Conservation (phyloP, 2,888 invertebrate species). For the Orgyia antiqua region DNA sequence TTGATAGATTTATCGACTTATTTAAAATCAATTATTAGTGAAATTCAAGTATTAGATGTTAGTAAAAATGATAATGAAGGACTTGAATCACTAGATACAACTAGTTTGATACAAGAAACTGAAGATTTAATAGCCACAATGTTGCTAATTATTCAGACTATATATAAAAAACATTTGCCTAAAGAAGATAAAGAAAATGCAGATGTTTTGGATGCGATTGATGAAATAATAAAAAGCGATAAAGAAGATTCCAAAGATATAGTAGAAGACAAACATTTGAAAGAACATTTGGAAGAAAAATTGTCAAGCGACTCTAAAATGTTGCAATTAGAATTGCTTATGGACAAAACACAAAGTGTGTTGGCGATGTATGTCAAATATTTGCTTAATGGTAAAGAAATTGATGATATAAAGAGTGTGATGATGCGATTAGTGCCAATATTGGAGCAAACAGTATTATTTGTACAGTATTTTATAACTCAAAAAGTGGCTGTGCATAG, state of each 20-base stretch:
- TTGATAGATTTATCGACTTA: slow-evolving; percentile 41
- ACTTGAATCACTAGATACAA: slow-evolving; percentile 17
- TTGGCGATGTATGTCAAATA: slow-evolving; percentile 60
- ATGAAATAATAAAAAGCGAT: slow-evolving; percentile 52
- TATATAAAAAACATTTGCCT: slow-evolving; percentile 64
- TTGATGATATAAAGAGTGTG: slow-evolving; percentile 43
- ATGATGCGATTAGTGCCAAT: slow-evolving; percentile 80
- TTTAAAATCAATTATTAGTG: slow-evolving; percentile 34
- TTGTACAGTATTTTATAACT: slow-evolving; percentile 88
- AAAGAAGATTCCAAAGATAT: slow-evolving; percentile 69
- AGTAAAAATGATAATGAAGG: slow-evolving; percentile 20
- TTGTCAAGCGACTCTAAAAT: slow-evolving; percentile 79
- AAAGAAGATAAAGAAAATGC: slow-evolving; percentile 34
- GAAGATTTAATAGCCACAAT: slow-evolving; percentile 59
- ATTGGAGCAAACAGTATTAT: slow-evolving; percentile 85
- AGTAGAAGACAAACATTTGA: slow-evolving; percentile 81
- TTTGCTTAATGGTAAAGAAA: slow-evolving; percentile 36
- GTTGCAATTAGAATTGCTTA: slow-evolving; percentile 74
- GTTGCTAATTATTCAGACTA: slow-evolving; percentile 50
- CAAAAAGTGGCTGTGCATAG: slow-evolving; percentile 88
- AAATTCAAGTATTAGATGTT: slow-evolving; percentile 40
- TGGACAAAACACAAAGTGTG: slow-evolving; percentile 56
- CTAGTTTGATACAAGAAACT: slow-evolving; percentile 36
- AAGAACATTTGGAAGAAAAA: slow-evolving; percentile 80
- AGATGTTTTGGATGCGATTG: slow-evolving; percentile 54